Evolutionary conservation across 2,113 vertebrate genomes (phyloP), one percentile per base, ranked within the genome.

Genomic region (Ascaphus truei): DNA sequence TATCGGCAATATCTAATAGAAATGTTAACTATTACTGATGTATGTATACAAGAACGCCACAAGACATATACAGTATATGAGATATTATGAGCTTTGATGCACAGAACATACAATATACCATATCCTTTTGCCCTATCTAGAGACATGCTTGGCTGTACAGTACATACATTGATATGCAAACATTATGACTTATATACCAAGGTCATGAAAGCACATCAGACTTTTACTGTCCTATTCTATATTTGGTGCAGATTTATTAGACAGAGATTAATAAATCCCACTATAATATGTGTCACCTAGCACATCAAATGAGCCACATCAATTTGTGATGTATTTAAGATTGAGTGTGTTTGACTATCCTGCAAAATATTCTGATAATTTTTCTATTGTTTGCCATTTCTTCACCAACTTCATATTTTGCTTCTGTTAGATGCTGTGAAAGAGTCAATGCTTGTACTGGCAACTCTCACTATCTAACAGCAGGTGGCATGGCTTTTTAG

Each of bases 401-500:
- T 50, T 39, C 51, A 36, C 31, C 60, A 60, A 60, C 56, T 56
- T 33, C 39, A 71, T 60, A 61, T 60, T 59, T 29, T 52, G 67
- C 57, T 27, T 71, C 30, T 52, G 57, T 47, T 71, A 45, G 67
- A 57, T 52, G 27, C 56, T 52, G 18, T 71, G 55, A 71, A 61
- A 52, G 33, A 61, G 57, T 45, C 67, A 37, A 39, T 61, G 67
- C 69, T 16, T 76, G 73, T 62, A 56, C 20, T 16, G 4, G 18
- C 58, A 3, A 15, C 22, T 43, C 39, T 48, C 45, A 61, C 11
- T 52, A 71, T 61, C 20, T 37, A 57, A 63, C 75, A 75, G 76
- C 60, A 80, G 79, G 69, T 78, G 83, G 81, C 80, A 83, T 76
- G 72, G 67, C 30, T 41, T 61, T 77, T 81, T 81, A 77, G 73